Conservation (phyloP, 1,140 invertebrate species). For the Drosophila ogumai region DNA sequence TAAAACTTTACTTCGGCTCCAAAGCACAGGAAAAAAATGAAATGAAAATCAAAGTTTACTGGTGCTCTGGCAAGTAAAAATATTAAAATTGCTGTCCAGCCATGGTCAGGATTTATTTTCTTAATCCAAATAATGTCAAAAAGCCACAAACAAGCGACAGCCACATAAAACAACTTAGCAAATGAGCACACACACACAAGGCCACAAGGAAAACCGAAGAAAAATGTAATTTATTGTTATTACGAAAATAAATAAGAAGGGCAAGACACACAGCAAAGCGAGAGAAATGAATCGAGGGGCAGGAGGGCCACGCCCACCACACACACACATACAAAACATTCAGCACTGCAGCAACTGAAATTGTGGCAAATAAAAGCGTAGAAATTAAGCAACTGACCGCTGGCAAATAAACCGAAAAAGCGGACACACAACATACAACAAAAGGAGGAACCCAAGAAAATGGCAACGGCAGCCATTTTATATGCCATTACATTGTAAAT, state of each 20-base stretch:
- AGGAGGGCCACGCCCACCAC: slow-evolving; percentile 41
- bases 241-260: slow-evolving; percentile 82
- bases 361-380: slow-evolving; percentile 76
- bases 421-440: slow-evolving; percentile 22
- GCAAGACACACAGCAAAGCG: slow-evolving; percentile 28
- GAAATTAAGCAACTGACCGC: slow-evolving; percentile 81
- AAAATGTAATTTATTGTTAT: slow-evolving; percentile 83
- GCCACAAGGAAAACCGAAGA: slow-evolving; percentile 55
- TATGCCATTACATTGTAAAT: slow-evolving; percentile 81
- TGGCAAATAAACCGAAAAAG: slow-evolving; percentile 62
- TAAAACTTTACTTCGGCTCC: slow-evolving; percentile 26
- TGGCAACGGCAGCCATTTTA: slow-evolving; percentile 73
- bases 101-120: slow-evolving; percentile 69
- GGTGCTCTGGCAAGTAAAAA: slow-evolving; percentile 20
- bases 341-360: slow-evolving; percentile 59
- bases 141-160: slow-evolving; percentile 82
- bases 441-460: slow-evolving; percentile 25
- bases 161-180: slow-evolving; percentile 79
- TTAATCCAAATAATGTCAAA: slow-evolving; percentile 83
- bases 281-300: slow-evolving; percentile 38
- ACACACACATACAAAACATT: slow-evolving; percentile 2
- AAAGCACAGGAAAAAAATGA: background rate
- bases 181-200: slow-evolving; percentile 60
- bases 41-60: slow-evolving; percentile 43
- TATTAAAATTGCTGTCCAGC: slow-evolving; percentile 71